Conservation (phyloP, 2,888 invertebrate species). For the Parasteatoda lunata region DNA sequence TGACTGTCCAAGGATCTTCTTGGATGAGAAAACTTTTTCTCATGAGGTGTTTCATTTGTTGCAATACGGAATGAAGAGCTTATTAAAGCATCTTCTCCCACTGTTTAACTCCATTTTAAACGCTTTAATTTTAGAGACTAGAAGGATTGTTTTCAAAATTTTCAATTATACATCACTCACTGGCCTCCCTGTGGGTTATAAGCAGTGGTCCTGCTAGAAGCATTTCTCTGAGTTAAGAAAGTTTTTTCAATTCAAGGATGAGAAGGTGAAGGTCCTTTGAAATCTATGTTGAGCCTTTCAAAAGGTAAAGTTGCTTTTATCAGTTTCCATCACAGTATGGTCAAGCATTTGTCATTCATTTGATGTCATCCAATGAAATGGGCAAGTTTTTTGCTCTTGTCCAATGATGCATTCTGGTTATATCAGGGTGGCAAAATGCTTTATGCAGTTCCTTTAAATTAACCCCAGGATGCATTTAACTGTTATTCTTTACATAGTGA, state of each 20-base stretch:
- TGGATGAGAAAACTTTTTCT: slow-evolving; percentile 26
- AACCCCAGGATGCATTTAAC: neutral
- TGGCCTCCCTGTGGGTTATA: slow-evolving; percentile 68
- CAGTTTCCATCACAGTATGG: slow-evolving; percentile 33
- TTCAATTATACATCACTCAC: slow-evolving; percentile 66
- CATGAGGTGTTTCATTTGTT: slow-evolving; percentile 54
- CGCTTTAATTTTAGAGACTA: slow-evolving; percentile 41
- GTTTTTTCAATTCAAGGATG: slow-evolving; percentile 67
- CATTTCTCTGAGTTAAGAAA: slow-evolving; percentile 18
- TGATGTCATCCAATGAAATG: slow-evolving; percentile 51
- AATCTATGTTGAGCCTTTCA: slow-evolving; percentile 69
- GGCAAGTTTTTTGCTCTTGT: slow-evolving; percentile 54
- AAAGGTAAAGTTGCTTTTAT: slow-evolving; percentile 69
- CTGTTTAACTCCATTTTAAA: neutral
- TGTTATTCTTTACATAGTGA: slow-evolving; percentile 49
- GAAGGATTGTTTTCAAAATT: slow-evolving; percentile 66
- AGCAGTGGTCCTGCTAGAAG: slow-evolving; percentile 63
- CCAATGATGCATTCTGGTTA: slow-evolving; percentile 62
- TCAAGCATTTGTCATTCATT: slow-evolving; percentile 22
- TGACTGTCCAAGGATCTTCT: slow-evolving; percentile 32
- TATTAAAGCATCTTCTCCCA: slow-evolving; percentile 65
- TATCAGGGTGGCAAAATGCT: slow-evolving; percentile 65
- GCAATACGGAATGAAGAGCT: slow-evolving; percentile 58
- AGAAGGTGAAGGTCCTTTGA: slow-evolving; percentile 70
- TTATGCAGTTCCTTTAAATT: slow-evolving; percentile 53